phyloP scores from a whole-genome alignment of 2,113 vertebrate species.

The Oplegnathus fasciatus region DNA sequence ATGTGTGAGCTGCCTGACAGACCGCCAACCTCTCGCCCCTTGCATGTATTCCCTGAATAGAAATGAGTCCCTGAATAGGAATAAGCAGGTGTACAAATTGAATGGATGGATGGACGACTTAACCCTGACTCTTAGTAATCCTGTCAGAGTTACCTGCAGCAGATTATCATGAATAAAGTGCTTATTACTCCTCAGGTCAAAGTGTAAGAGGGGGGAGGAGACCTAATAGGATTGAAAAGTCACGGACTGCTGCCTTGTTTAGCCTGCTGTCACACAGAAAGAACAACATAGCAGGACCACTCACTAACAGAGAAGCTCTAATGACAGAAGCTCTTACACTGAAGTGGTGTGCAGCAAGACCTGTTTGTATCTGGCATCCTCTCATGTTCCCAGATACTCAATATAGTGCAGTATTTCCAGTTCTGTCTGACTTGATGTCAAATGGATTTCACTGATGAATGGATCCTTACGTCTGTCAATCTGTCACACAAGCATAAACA shows the following conservation, averaged over 20 bases:
- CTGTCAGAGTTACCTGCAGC: conserved; percentile 55
- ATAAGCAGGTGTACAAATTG: conserved; percentile 13
- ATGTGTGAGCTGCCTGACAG: background rate
- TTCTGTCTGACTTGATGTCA: background rate
- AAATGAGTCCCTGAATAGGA: background rate
- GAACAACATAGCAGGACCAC: background rate
- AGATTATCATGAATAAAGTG: conserved; percentile 58
- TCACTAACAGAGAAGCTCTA: conserved; percentile 19
- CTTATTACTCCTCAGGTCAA: conserved; percentile 62
- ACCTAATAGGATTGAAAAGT: conserved; percentile 56
- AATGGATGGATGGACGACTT: background rate
- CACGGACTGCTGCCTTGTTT: conserved; percentile 26
- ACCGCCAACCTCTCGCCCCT: background rate
- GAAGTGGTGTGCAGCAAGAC: background rate
- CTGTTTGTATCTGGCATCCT: conserved; percentile 1
- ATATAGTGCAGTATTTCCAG: background rate
- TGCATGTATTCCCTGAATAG: background rate
- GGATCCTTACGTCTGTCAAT: conserved; percentile 12
- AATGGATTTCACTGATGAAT: conserved; percentile 24
- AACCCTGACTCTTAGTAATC: conserved; percentile 36
- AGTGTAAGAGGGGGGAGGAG: conserved; percentile 24
- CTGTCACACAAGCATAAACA: background rate
- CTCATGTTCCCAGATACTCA: background rate
- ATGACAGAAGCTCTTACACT: conserved; percentile 34
- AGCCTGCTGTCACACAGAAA: background rate